phyloP scores from a whole-genome alignment of 2,797 vertebrate genomes.

The Platalea minor region DNA sequence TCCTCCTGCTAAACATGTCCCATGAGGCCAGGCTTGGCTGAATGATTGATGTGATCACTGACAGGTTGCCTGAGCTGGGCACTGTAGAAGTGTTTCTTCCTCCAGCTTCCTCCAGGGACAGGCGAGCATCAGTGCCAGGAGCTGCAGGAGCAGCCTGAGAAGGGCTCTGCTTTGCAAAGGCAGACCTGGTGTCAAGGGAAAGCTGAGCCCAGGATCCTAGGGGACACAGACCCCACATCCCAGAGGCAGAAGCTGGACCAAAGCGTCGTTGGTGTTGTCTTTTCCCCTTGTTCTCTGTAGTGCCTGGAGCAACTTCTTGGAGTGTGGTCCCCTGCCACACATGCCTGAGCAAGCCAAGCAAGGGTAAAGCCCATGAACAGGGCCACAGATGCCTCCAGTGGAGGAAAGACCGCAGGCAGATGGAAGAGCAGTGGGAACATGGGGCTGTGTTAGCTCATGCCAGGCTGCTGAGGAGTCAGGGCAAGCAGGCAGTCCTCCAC shows the following conservation, averaged over 20 bases:
- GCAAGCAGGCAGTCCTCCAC: background rate
- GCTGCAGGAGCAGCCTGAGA: background rate
- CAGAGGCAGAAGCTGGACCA: background rate
- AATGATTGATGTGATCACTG: background rate
- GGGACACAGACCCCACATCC: fast-evolving
- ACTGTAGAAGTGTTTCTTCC: background rate
- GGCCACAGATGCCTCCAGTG: background rate
- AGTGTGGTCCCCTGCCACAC: background rate
- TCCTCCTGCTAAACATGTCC: background rate
- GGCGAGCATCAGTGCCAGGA: fast-evolving
- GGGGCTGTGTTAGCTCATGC: background rate
- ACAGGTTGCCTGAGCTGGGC: background rate
- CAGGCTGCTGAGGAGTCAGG: background rate
- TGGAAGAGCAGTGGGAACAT: fast-evolving
- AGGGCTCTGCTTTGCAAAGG: background rate
- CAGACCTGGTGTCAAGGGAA: background rate
- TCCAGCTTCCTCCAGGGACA: background rate
- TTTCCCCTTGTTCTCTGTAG: background rate
- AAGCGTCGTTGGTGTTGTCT: background rate
- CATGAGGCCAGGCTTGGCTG: background rate
- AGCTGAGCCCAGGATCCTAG: background rate
- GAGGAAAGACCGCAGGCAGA: background rate
- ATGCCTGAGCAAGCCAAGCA: background rate
- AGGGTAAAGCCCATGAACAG: fast-evolving
- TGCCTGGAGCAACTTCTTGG: background rate